Percentiles rank a stretch among this genome's conserved stretches.
phyloP scores from a whole-genome alignment of 2,888 invertebrate genomes.

The Mantis religiosa region DNA sequence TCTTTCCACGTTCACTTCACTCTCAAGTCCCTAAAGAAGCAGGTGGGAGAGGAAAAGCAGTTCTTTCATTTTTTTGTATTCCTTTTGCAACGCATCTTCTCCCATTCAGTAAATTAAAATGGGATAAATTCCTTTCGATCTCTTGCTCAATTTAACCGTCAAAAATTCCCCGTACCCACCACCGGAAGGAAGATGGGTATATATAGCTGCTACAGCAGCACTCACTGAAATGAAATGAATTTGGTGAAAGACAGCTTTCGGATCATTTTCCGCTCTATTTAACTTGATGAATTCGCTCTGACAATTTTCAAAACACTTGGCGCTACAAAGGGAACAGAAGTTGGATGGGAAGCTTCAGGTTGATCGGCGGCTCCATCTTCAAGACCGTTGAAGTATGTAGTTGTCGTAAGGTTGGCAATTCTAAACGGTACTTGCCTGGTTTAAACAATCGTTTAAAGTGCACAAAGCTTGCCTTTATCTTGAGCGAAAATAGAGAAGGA shows the following conservation, averaged over 20 bases:
- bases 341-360: neutral
- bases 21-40: neutral
- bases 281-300: neutral
- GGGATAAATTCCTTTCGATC: neutral
- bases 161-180: neutral
- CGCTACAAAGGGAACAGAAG: neutral
- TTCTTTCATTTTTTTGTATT: neutral
- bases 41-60: neutral
- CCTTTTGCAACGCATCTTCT: neutral
- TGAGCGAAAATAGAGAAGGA: no score
- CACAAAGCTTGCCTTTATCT: no score
- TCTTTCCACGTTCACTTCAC: no score
- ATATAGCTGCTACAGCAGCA: neutral
- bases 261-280: conserved; percentile 4
- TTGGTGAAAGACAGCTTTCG: neutral
- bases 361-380: neutral
- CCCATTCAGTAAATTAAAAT: neutral
- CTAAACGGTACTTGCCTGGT: no score
- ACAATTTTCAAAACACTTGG: neutral
- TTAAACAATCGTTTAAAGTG: no score
- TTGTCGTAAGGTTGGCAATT: no score
- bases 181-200: neutral
- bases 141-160: neutral
- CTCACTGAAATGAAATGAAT: neutral
- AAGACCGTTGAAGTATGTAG: neutral